Evolutionary conservation across 2,113 vertebrate species (phyloP), one percentile per base, ranked within the genome.

Genomic region (Elephas maximus): DNA sequence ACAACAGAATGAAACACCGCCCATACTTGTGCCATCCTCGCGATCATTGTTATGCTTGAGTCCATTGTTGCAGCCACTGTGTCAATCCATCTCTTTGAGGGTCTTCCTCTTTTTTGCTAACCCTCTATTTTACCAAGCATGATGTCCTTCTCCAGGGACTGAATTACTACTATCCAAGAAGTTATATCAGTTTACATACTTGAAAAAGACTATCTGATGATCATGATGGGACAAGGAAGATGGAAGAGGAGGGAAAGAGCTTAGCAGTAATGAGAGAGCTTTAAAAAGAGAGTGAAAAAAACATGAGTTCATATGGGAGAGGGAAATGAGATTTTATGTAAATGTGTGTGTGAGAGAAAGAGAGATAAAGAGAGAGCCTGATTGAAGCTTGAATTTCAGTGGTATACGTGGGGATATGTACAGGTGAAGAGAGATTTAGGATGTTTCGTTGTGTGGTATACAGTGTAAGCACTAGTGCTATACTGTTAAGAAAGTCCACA

Each of bases 151-250:
- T 48, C 48, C 48, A 48, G 48, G 48, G 48, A 48, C 48, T 45
- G 7, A 57, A 48, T 91, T 48, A 73, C 21, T 51, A n/a, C 53
- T 87, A 90, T 85, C 92, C 80, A 83, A 93, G 86, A 95, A 81
- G 88, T 62, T 14, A 20, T 73, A 93, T 78, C 93, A 84, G 51
- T 79, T 77, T 89, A 93, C 62, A 76, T 11, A 85, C 45, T 90
- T 96, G 65, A 44, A 92, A 95, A 95, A 95, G 44, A 94, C 83
- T 63, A 21, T n/a, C 88, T 87, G 79, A 92, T 48, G 48, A 48
- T 48, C 67, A 62, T 41, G 71, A 74, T 77, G 62, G 96, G 67
- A 53, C n/a, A 33, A 30, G n/a, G n/a, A n/a, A 81, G 74, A 53
- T 57, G n/a, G 33, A 9, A 37, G 10, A 24, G 24, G 45, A 65